Evolutionary conservation across 2,113 vertebrate genomes (phyloP), one percentile per base, ranked within the genome.

Genomic region (Gallinago undulata): DNA sequence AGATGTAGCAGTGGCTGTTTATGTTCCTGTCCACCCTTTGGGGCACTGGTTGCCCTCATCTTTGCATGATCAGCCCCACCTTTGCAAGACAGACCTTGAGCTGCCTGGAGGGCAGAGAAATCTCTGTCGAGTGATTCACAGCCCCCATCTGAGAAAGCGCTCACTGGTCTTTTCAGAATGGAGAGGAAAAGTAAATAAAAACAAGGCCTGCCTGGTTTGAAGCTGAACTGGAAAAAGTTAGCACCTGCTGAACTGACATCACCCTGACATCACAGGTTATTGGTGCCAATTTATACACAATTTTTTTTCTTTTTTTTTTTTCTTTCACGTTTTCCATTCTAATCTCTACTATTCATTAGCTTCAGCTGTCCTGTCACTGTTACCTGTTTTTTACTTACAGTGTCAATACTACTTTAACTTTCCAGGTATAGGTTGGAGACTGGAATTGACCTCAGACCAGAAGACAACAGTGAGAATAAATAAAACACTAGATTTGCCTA

Each of bases 101-200:
- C 17, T 72, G 23, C 70, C 16, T 24, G 17, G 25, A 84, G 35
- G 43, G 37, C 78, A 78, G 41, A n/a, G 35, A 39, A 31, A 6
- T 53, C 70, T 57, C 48, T 17, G 28, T 9, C 1, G 6, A 51
- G 73, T 59, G 84, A 94, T 56, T 89, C 91, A 60, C 53, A 53
- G 63, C 48, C 76, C 53, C 53, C 33, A 8, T 18, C n/a, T 88
- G 62, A 1, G 13, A 59, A 67, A 63, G 60, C 3, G 5, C 66
- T 94, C 79, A 3, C 39, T 87, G 84, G 68, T 57, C 89, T 95
- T 92, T 94, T 89, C 79, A 43, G 68, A 89, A 81, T 4, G 2
- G 48, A 90, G 80, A 87, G 81, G 75, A 70, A 94, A 96, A 93
- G 84, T 90, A 94, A 95, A 92, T 75, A 96, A 82, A 96, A 93